phyloP scores from a whole-genome alignment of 2,888 invertebrate genomes.

The Dasysyrphus tricinctus region DNA sequence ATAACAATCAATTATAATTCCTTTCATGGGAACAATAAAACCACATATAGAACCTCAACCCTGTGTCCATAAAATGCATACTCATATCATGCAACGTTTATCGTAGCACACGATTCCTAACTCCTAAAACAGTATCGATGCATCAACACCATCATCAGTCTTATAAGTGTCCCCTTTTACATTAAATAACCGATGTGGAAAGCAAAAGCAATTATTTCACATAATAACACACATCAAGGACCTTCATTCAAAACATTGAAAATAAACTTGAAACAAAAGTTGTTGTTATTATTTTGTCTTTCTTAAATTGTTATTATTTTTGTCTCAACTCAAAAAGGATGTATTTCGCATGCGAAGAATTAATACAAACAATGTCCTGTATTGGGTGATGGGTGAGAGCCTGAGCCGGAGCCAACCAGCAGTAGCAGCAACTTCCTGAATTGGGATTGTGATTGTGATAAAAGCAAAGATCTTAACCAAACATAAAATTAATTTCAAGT shows the following conservation, averaged over 20 bases:
- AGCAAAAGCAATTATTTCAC: conserved; percentile 71
- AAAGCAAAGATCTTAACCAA: conserved; percentile 74
- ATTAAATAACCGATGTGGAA: conserved; percentile 48
- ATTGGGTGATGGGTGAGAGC: conserved; percentile 12
- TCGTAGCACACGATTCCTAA: conserved; percentile 17
- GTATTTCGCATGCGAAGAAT: conserved; percentile 12
- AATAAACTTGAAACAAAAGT: conserved; percentile 70
- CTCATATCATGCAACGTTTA: conserved; percentile 60
- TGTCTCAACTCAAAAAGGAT: conserved; percentile 19
- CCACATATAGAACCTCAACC: conserved; percentile 43
- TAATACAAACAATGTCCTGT: conserved; percentile 10
- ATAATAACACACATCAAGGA: conserved; percentile 73
- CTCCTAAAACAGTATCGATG: conserved; percentile 16
- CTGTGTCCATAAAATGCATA: conserved; percentile 50
- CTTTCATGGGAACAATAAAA: conserved; percentile 50
- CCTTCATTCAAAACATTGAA: conserved; percentile 53
- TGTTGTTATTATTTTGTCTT: conserved; percentile 36
- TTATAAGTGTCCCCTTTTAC: background rate
- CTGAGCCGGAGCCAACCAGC: background rate
- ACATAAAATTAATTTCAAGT: conserved; percentile 78
- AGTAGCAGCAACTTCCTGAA: conserved; percentile 15
- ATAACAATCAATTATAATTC: conserved; percentile 72
- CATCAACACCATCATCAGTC: conserved; percentile 38
- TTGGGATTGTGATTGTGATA: conserved; percentile 56
- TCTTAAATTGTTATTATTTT: conserved; percentile 64